phyloP scores from a whole-genome alignment of 1,140 invertebrate species.

The Ips typographus region DNA sequence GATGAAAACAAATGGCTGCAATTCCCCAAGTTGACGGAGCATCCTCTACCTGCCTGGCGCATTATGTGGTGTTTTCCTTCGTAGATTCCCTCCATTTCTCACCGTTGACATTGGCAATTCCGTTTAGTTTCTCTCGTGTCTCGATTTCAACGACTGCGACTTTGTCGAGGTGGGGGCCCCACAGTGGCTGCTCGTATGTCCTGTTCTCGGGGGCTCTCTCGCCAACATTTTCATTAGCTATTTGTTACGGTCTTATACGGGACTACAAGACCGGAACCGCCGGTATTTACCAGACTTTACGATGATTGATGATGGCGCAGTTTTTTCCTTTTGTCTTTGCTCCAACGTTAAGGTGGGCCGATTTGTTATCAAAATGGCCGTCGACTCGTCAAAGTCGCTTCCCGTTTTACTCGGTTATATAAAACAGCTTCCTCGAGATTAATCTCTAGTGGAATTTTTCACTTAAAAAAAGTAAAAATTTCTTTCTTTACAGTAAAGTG shows the following conservation, averaged over 20 bases:
- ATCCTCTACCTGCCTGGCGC: conserved; percentile 44
- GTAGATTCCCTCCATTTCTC: conserved; percentile 46
- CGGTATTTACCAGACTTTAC: conserved; percentile 37
- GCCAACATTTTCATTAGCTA: conserved; percentile 51
- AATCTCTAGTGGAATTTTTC: neutral
- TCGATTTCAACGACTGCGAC: conserved; percentile 45
- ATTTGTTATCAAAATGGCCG: conserved; percentile 33
- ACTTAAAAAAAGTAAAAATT: too few relatives aligned
- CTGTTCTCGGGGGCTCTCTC: conserved; percentile 36
- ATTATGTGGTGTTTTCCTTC: conserved; percentile 45
- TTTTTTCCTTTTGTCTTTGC: conserved; percentile 34
- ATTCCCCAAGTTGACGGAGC: conserved; percentile 46
- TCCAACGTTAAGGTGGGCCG: conserved; percentile 30
- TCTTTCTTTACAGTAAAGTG: too few relatives aligned
- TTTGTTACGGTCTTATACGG: conserved; percentile 46
- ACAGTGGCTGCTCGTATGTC: conserved; percentile 20
- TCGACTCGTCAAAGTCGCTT: conserved; percentile 32
- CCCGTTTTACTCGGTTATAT: conserved; percentile 20
- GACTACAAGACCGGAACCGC: conserved; percentile 31
- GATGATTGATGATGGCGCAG: conserved; percentile 31
- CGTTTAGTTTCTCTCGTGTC: conserved; percentile 43
- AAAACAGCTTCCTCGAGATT: conserved; percentile 14
- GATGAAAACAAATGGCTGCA: conserved; percentile 50
- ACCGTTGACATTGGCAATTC: conserved; percentile 48
- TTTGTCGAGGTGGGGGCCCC: conserved; percentile 42